These are phyloP conservation scores for Digitonthophagus gazella DNA, from an alignment of 2,888 invertebrate genomes.

Conservation along the genomic window DNA sequence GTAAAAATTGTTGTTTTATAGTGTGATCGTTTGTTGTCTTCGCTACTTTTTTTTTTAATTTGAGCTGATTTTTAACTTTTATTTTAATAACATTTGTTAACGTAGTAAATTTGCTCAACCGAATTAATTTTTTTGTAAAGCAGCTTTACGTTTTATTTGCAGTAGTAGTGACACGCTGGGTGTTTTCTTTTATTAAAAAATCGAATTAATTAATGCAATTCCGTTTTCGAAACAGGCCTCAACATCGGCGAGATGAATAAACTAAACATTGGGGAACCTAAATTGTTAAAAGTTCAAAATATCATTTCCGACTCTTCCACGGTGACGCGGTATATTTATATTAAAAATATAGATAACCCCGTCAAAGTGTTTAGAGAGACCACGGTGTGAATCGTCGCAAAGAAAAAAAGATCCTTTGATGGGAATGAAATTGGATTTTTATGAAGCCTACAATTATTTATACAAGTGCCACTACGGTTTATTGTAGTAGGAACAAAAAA, in stretches of 20 bases:
- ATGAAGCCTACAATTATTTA: background rate
- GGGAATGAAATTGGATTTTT: too few relatives aligned
- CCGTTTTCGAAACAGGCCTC: slow-evolving; percentile 38
- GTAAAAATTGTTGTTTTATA: slow-evolving; percentile 36
- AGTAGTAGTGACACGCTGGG: background rate
- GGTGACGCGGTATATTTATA: slow-evolving; percentile 47
- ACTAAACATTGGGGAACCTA: slow-evolving; percentile 38
- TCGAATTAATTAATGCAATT: slow-evolving; percentile 19
- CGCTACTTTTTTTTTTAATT: slow-evolving; percentile 24
- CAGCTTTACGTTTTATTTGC: slow-evolving; percentile 11
- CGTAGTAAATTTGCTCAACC: background rate
- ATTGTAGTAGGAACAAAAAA: background rate
- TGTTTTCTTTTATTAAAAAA: background rate
- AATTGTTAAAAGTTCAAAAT: slow-evolving; percentile 42
- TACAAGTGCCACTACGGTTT: background rate
- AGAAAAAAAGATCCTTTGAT: too few relatives aligned
- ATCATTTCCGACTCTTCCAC: slow-evolving; percentile 40
- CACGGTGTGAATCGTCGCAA: slow-evolving; percentile 42
- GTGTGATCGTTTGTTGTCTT: slow-evolving; percentile 34
- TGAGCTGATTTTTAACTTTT: slow-evolving; percentile 23
- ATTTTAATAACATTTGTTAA: background rate
- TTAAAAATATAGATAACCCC: slow-evolving; percentile 49
- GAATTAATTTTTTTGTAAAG: background rate
- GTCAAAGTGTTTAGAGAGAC: slow-evolving; percentile 51
- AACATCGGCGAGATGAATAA: slow-evolving; percentile 37